Evolutionary conservation across 2,888 invertebrate genomes (phyloP), one percentile per base, ranked within the genome.

Genomic region (Caenorhabditis japonica): DNA sequence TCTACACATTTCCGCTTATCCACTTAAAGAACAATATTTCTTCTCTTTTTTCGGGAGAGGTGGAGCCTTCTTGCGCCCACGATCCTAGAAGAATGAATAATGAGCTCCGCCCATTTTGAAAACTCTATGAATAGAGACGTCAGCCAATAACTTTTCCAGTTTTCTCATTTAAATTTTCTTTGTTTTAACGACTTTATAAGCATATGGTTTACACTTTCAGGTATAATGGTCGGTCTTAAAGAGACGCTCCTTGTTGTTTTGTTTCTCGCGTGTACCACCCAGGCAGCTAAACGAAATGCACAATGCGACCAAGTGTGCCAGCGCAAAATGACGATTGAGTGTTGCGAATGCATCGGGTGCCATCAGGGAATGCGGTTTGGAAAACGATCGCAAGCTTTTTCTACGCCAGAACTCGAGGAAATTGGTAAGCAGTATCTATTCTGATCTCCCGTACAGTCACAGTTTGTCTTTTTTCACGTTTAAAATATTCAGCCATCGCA

Each of bases 281-380:
- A 60, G 10, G 59, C 38, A 25, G 69, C 38, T n/a, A 68, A 66
- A 34, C 62, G 75, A 10, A 75, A 68, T n/a, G 68, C 75, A 8
- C 76, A 76, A 51, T 79, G 78, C 55, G 69, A 70, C 25, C 30
- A 41, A 5, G 75, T 75, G 12, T 75, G 75, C 30, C 70, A 70
- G 23, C 61, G 76, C n/a, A 71, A 72, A 25, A 76, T 76, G 76
- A 76, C 76, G 13, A 64, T 73, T 25, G 73, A 71, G n/a, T 76
- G 76, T 51, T 76, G 76, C 49, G 76, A 76, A 41, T 76, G 76
- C 59, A 76, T 76, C 30, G 76, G 76, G 8, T 76, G 76, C 34
- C 73, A 76, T 58, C 76, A 76, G 43, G 76, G 76, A 46, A 74
- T 74, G 73, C 61, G 73, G 10, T 74, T 74, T 38, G 73, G 73